These are phyloP conservation scores for Alca torda DNA, from an alignment of 2,797 vertebrate species.

Conservation along the genomic window DNA sequence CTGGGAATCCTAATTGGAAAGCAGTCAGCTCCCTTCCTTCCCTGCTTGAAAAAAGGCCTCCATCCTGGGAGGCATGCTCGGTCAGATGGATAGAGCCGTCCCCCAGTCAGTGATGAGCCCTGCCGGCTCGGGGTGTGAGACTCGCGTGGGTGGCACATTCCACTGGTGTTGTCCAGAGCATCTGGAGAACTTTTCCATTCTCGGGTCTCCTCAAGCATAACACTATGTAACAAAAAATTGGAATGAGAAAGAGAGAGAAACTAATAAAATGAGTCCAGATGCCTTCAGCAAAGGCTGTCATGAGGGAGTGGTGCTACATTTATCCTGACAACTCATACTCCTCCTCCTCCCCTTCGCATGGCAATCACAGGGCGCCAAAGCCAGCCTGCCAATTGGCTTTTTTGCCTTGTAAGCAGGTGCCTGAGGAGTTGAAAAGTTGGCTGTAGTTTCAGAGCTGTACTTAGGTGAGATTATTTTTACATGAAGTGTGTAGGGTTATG, in stretches of 20 bases:
- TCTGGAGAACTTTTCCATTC: not conserved
- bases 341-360: not conserved
- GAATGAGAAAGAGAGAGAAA: not conserved
- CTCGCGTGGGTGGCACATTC: not conserved
- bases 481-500: not conserved
- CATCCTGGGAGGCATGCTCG: not conserved
- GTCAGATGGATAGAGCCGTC: not conserved
- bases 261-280: not conserved
- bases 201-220: not conserved
- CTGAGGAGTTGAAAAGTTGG: not conserved
- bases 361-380: not conserved
- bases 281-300: not conserved
- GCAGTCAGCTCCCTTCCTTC: not conserved
- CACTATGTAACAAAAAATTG: not conserved
- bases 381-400: not conserved
- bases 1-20: not conserved
- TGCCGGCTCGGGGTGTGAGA: not conserved
- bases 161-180: not conserved
- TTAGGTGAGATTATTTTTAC: not conserved
- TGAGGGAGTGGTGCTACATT: not conserved
- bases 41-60: not conserved
- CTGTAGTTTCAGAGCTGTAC: not conserved
- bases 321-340: not conserved
- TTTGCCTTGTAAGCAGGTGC: not conserved
- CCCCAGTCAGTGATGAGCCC: rapidly evolving